phyloP scores from a whole-genome alignment of 2,797 vertebrate species.

The Artibeus lituratus region DNA sequence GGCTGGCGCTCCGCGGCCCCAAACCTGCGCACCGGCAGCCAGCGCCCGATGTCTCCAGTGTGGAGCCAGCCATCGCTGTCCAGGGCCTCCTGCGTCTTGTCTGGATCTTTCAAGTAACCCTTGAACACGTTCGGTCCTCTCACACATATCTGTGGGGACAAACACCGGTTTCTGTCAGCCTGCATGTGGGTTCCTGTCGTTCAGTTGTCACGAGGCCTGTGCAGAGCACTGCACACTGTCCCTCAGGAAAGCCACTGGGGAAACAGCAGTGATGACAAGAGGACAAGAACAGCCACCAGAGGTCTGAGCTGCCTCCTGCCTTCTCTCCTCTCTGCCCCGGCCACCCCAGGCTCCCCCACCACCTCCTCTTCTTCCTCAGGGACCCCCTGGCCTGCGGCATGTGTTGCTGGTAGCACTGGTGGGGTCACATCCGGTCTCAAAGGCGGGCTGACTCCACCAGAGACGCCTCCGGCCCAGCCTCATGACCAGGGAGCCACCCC shows the following conservation, averaged over 20 bases:
- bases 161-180: background rate
- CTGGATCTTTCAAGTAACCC: constrained; percentile 96
- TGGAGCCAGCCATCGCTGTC: constrained; percentile 95
- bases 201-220: background rate
- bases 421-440: background rate
- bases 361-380: background rate
- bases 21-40: constrained; percentile 89
- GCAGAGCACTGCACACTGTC: background rate
- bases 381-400: background rate
- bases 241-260: background rate
- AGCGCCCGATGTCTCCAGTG: constrained; percentile 97
- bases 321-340: background rate
- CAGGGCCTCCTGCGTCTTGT: constrained; percentile 91
- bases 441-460: background rate
- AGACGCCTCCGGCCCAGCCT: background rate
- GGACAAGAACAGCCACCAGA: background rate
- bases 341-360: background rate
- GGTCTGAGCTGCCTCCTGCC: background rate
- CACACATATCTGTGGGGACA: constrained; percentile 92
- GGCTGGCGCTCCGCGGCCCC: background rate
- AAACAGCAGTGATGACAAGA: background rate
- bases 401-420: background rate
- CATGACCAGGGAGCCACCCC: background rate
- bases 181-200: too few species aligned
- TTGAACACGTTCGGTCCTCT: constrained; percentile 98